phyloP scores from a whole-genome alignment of 2,888 invertebrate species.

The Microctonus hyperodae region DNA sequence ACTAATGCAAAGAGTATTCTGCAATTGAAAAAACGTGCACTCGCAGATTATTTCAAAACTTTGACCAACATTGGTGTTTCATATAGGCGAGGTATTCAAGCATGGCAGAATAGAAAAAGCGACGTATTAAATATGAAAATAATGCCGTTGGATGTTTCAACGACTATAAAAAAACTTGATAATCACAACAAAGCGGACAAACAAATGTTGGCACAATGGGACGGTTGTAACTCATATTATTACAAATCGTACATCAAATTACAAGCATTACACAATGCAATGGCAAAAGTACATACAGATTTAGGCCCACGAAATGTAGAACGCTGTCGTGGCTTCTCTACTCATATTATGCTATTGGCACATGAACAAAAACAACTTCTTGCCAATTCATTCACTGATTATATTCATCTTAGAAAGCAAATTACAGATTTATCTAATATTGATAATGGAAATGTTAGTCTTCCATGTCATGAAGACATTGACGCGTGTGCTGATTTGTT shows the following conservation, averaged over 20 bases:
- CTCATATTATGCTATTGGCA: slow-evolving; percentile 76
- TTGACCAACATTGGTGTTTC: slow-evolving; percentile 80
- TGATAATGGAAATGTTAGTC: slow-evolving; percentile 56
- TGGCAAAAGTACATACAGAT: slow-evolving; percentile 77
- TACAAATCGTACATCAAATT: slow-evolving; percentile 75
- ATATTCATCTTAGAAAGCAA: slow-evolving; percentile 45
- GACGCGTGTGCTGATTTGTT: slow-evolving; percentile 62
- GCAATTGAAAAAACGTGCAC: slow-evolving; percentile 83
- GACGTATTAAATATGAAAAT: slow-evolving; percentile 71
- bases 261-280: slow-evolving; percentile 69
- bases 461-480: slow-evolving; percentile 60
- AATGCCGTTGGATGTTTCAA: slow-evolving; percentile 75
- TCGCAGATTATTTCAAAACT: slow-evolving; percentile 86
- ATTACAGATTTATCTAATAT: slow-evolving; percentile 47
- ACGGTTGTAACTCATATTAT: slow-evolving; percentile 78
- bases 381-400: slow-evolving; percentile 64
- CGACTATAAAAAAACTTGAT: slow-evolving; percentile 67
- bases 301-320: slow-evolving; percentile 83
- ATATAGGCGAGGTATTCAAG: slow-evolving; percentile 76
- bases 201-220: slow-evolving; percentile 70
- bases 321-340: slow-evolving; percentile 84
- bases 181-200: slow-evolving; percentile 61
- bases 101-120: slow-evolving; percentile 53
- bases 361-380: slow-evolving; percentile 73
- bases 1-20: slow-evolving; percentile 82